These are phyloP conservation scores for Tryphoninae sp. DNA, from an alignment of 2,888 invertebrate genomes.

Conservation along the genomic window DNA sequence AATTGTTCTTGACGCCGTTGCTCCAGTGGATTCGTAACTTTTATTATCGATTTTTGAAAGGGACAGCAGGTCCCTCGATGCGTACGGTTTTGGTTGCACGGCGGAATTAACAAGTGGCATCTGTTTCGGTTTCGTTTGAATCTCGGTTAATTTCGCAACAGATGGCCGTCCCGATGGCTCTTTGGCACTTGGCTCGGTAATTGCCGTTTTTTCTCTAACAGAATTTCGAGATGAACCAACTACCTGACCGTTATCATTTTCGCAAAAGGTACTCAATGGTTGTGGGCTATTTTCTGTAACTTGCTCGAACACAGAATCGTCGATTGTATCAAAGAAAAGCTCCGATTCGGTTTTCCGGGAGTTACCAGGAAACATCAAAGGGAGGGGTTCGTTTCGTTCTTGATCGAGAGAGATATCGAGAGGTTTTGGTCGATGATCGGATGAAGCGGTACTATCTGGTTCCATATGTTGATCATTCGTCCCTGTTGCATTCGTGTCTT, in stretches of 20 bases:
- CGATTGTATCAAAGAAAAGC: conserved; percentile 55
- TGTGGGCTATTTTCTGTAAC: background rate
- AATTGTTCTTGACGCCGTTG: background rate
- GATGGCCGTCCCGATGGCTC: background rate
- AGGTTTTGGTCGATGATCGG: background rate
- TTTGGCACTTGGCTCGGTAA: too few relatives aligned
- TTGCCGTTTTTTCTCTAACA: too few relatives aligned
- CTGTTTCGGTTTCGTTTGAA: background rate
- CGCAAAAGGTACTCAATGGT: background rate
- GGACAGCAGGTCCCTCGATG: conserved; percentile 9
- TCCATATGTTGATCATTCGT: conserved; percentile 4
- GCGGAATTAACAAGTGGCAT: background rate
- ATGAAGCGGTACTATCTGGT: background rate
- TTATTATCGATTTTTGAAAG: conserved; percentile 6
- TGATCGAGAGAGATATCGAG: background rate
- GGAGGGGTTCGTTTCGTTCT: conserved; percentile 7
- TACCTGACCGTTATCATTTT: background rate
- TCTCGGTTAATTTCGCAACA: background rate
- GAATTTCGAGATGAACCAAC: background rate
- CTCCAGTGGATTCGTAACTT: background rate
- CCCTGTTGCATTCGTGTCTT: conserved; percentile 12
- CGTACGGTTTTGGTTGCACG: background rate
- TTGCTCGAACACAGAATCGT: conserved; percentile 50
- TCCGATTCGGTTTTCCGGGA: conserved; percentile 48
- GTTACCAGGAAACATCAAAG: background rate